Conservation (phyloP, 2,888 invertebrate species). For the Lepidocyrtinus sp. region DNA sequence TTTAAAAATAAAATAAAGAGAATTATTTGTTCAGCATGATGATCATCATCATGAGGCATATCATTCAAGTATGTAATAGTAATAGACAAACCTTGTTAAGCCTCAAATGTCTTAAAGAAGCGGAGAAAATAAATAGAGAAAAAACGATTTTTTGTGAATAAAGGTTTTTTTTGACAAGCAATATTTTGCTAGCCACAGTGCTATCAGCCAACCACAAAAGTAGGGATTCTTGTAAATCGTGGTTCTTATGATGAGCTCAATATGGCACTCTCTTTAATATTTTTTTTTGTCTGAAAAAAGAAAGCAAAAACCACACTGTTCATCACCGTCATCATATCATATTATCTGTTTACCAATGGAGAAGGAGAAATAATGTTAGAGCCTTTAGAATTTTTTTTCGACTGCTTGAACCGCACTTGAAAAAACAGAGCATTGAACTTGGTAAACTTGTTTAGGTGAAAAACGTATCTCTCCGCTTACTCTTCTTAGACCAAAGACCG, state of each 20-base stretch:
- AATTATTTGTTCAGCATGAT: slow-evolving; percentile 17
- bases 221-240: slow-evolving; percentile 9
- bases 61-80: not conserved
- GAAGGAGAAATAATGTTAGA: not conserved
- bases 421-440: slow-evolving; percentile 40
- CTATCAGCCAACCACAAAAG: not conserved
- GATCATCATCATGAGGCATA: slow-evolving; percentile 4
- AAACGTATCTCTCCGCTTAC: slow-evolving; percentile 1
- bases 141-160: slow-evolving; percentile 14
- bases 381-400: not conserved
- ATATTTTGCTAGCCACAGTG: slow-evolving; percentile 2
- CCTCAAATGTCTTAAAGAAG: not conserved
- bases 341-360: slow-evolving; percentile 12
- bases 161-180: slow-evolving; percentile 3
- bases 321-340: slow-evolving; percentile 17
- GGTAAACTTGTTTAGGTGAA: slow-evolving; percentile 22
- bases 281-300: slow-evolving; percentile 19
- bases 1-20: slow-evolving; percentile 7
- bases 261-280: not conserved
- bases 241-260: slow-evolving; percentile 11
- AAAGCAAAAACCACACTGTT: slow-evolving; percentile 40
- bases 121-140: slow-evolving; percentile 10
- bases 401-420: slow-evolving; percentile 13
- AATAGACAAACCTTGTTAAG: slow-evolving; percentile 3
- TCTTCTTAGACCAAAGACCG: not conserved